A percentile compares a stretch with the other conserved stretches of the same genome.
These are phyloP conservation scores for Epinephelus fuscoguttatus DNA, from an alignment of 2,113 vertebrate genomes.

Conservation along the genomic window DNA sequence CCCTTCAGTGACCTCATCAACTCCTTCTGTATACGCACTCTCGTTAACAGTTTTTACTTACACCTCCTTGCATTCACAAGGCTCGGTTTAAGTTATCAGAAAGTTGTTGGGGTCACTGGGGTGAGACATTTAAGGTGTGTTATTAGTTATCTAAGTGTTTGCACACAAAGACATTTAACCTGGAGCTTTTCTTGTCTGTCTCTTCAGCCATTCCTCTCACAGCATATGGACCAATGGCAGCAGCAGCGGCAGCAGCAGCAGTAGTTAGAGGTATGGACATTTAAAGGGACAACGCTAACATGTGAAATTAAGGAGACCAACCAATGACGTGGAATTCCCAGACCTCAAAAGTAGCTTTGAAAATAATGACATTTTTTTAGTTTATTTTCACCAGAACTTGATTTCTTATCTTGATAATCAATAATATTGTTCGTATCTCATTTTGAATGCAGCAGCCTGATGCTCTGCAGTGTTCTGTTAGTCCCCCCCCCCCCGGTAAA, in stretches of 20 bases:
- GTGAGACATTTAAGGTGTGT: background rate
- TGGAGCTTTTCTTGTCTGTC: constrained; percentile 33
- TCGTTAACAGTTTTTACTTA: background rate
- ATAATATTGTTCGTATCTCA: no score
- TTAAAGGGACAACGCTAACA: background rate
- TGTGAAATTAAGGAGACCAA: background rate
- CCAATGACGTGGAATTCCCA: background rate
- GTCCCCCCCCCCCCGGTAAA: no score
- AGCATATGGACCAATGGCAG: constrained; percentile 97
- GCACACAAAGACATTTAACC: background rate
- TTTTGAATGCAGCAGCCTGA: no score
- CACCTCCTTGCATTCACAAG: background rate
- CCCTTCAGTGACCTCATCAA: constrained; percentile 13
- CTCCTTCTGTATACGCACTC: background rate
- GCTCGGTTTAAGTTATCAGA: background rate
- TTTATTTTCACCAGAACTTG: no score
- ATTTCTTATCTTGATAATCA: no score
- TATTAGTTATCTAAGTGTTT: background rate
- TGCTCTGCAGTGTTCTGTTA: no score
- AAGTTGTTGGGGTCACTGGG: constrained; percentile 26
- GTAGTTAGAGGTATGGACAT: constrained; percentile 90
- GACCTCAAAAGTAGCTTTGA: background rate
- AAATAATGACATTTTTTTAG: no score
- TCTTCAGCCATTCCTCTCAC: constrained; percentile 95
- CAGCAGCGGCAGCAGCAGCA: constrained; percentile 92